Evolutionary conservation across 2,888 invertebrate species (phyloP), one percentile per base, ranked within the genome.

Genomic region (Mythimna pallens): DNA sequence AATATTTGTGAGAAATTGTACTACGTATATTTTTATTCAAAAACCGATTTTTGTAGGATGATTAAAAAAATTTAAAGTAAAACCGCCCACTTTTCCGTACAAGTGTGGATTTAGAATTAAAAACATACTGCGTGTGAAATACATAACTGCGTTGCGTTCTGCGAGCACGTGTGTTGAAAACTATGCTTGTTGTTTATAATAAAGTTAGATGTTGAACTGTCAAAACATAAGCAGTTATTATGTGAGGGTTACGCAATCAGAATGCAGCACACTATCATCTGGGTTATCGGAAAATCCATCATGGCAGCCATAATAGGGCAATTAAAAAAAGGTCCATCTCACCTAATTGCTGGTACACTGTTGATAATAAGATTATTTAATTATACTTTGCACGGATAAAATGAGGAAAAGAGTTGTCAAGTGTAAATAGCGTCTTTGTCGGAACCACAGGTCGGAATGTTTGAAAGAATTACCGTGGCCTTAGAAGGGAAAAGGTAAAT

Each of bases 321-420:
- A 66, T 67, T 73, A 71, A 54, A 17, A 78, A 71, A 79, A 54
- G 36, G 66, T 10, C 7, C 30, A 55, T 64, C 22, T 73, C 57
- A 63, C 50, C 25, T 66, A 50, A 71, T 72, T 64, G 64, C 59
- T 17, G 40, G 66, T n/a, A 12, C 20, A 22, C 36, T 25, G 52
- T n/a, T 9, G 47, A 50, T 73, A 64, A 59, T 54, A 54, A 59
- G 57, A 30, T 43, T 9, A 52, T 57, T 30, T 30, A 66, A 50
- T 78, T 69, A 58, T 47, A 70, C 30, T 76, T 75, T 20, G 9
- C 8, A 63, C n/a, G 12, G 17, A 22, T 25, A 54, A 30, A 34
- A 70, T n/a, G 14, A 65, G n/a, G 61, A 34, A 62, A 71, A 50
- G 2, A 20, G 20, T 52, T 14, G 14, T n/a, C 54, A 54, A 58